Percentiles rank a stretch among this genome's conserved stretches.
Evolutionary conservation across 2,888 invertebrate genomes (phyloP).

Genomic region (Ochropacha duplaris): DNA sequence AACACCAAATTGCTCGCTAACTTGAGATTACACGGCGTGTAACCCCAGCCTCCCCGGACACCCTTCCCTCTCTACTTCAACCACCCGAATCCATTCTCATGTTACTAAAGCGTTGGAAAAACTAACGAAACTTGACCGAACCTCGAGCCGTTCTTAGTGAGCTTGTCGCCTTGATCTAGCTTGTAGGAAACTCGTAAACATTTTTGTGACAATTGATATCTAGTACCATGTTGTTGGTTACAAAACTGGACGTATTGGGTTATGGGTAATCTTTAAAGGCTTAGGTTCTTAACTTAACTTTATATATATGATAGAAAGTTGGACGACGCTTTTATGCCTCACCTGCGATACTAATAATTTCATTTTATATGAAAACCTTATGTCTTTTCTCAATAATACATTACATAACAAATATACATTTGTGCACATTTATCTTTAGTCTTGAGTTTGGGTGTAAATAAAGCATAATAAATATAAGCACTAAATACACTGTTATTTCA

Average conservation of each 20-base stretch:
- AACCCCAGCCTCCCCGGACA: slow-evolving; percentile 18
- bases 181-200: slow-evolving; percentile 15
- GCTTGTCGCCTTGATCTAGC: slow-evolving; percentile 38
- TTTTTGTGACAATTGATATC: slow-evolving; percentile 9
- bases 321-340: too few species aligned
- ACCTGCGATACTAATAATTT: too few species aligned
- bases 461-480: not conserved
- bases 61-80: slow-evolving; percentile 8
- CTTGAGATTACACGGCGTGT: slow-evolving; percentile 67
- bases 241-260: not conserved
- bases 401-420: too few species aligned
- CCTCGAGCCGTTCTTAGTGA: slow-evolving; percentile 20
- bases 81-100: slow-evolving; percentile 37
- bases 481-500: not conserved
- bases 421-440: too few species aligned
- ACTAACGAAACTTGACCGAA: slow-evolving; percentile 55
- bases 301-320: not conserved
- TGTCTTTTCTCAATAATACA: too few species aligned
- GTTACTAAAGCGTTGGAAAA: slow-evolving; percentile 54
- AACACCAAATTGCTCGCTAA: slow-evolving; percentile 76
- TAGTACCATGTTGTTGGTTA: slow-evolving; percentile 8
- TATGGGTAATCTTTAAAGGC: not conserved
- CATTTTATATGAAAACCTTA: too few species aligned
- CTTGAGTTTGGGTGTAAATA: too few species aligned
- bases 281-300: not conserved